Evolutionary conservation across 2,888 invertebrate genomes (phyloP), one percentile per base, ranked within the genome.

Genomic region (Pseudolycoriella hygida): DNA sequence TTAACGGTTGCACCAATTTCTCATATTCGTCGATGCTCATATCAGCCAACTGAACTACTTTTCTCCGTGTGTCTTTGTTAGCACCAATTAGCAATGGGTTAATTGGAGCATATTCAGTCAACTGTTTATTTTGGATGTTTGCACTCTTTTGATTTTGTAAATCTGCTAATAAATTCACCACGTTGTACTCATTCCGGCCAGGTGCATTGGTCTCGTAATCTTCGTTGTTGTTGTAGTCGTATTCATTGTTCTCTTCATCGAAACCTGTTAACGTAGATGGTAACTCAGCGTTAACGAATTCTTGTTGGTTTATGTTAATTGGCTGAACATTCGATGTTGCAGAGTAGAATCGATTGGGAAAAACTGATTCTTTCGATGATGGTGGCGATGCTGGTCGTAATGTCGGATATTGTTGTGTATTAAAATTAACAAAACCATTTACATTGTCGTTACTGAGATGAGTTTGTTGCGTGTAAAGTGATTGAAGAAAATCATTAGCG

Each of bases 1-100:
- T 43, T 48, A 43, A 42, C 39, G 63, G 52, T 17, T 60, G 42
- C 1, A 62, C 56, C 3, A 61, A 55, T 30, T 61, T 60, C 39
- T 59, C 59, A 45, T 61, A 65, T 4, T 58, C 55, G 48, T 65
- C 62, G 25, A 58, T 51, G 20, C 57, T 57, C 4, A 63, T 59
- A 0, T 59, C 60, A 32, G 57, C 59, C 4, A 64, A 52, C 48
- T 59, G 60, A 0, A 62, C 57, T 30, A 64, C 48, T 45, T 51
- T 49, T 44, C 45, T 43, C 17, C 18, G 32, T 17, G 41, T 31
- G 25, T 38, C 43, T 8, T 14, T 12, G 39, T 17, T 17, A 17
- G 10, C 39, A 39, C 39, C 39, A 39, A 17, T 17, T 14, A 12
- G n/a, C 17, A 17, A 39, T 17, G 39, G 17, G 15, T 10, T 10